A percentile compares a stretch with the other conserved stretches of the same genome.
Conservation (phyloP, 2,888 invertebrate genomes). For the Dasysyrphus albostriatus region DNA sequence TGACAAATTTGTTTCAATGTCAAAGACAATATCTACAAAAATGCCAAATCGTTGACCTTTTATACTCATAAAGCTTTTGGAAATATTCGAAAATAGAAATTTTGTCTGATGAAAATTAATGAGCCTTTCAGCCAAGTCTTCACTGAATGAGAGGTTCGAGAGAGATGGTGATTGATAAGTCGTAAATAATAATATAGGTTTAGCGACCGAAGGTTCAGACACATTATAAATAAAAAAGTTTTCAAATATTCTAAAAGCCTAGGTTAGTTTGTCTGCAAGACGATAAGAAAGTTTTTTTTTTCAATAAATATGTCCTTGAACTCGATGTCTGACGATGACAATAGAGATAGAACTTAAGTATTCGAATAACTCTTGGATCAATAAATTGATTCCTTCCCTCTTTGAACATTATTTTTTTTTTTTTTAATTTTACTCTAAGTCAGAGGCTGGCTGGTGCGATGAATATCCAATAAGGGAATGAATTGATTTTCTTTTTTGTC, state of each 20-base stretch:
- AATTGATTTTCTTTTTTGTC: neutral
- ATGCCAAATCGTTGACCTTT: neutral
- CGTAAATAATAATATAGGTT: neutral
- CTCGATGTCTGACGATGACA: neutral
- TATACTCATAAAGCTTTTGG: neutral
- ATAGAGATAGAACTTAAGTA: slow-evolving; percentile 5
- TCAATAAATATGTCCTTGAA: slow-evolving; percentile 8
- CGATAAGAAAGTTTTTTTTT: slow-evolving; percentile 8
- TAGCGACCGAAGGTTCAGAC: neutral
- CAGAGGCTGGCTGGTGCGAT: neutral
- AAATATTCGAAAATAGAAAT: neutral
- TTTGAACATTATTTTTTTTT: neutral
- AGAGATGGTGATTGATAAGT: neutral
- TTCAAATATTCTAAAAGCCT: slow-evolving; percentile 20
- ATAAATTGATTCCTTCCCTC: neutral
- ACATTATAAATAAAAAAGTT: slow-evolving; percentile 1
- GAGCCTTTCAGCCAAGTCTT: neutral
- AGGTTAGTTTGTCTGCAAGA: slow-evolving; percentile 4
- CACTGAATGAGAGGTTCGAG: neutral
- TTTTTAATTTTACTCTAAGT: neutral
- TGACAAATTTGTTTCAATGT: neutral
- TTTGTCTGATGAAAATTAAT: neutral
- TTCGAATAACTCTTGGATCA: neutral
- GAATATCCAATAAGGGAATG: neutral
- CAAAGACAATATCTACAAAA: neutral